phyloP scores from a whole-genome alignment of 2,888 invertebrate species.

The Caenorhabditis sp. region DNA sequence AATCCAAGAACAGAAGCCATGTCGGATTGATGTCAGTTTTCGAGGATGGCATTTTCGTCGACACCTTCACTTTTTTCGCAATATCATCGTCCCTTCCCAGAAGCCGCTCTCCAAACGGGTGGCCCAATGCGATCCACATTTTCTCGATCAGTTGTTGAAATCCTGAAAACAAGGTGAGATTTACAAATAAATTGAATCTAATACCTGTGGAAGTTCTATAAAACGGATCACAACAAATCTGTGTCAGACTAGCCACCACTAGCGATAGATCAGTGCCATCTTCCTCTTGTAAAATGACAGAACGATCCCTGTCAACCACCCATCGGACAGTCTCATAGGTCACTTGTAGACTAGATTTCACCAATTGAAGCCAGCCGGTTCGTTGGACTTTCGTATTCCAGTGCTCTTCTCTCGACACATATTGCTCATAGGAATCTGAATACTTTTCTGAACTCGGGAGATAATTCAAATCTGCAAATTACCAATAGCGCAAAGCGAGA shows the following conservation, averaged over 20 bases:
- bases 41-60: slow-evolving; percentile 15
- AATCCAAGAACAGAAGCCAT: slow-evolving; percentile 94
- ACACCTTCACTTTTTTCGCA: background rate
- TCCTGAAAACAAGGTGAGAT: slow-evolving; percentile 17
- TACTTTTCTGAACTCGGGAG: background rate
- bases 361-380: slow-evolving; percentile 91
- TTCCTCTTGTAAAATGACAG: slow-evolving; percentile 84
- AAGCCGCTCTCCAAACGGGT: slow-evolving; percentile 75
- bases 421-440: slow-evolving; percentile 82
- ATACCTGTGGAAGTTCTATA: slow-evolving; percentile 63
- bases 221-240: slow-evolving; percentile 89
- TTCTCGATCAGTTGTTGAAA: slow-evolving; percentile 83
- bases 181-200: background rate
- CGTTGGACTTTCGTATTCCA: slow-evolving; percentile 84
- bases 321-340: slow-evolving; percentile 62
- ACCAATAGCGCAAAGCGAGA: slow-evolving; percentile 69
- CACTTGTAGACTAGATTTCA: slow-evolving; percentile 83
- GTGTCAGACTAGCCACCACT: slow-evolving; percentile 90
- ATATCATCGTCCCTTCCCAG: slow-evolving; percentile 54
- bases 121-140: slow-evolving; percentile 88
- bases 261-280: slow-evolving; percentile 91
- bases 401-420: slow-evolving; percentile 84
- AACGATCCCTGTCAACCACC: slow-evolving; percentile 66
- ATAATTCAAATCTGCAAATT: background rate
- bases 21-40: slow-evolving; percentile 86